Evolutionary conservation across 2,888 invertebrate genomes (phyloP).

Genomic region (Orthonevra nobilis): DNA sequence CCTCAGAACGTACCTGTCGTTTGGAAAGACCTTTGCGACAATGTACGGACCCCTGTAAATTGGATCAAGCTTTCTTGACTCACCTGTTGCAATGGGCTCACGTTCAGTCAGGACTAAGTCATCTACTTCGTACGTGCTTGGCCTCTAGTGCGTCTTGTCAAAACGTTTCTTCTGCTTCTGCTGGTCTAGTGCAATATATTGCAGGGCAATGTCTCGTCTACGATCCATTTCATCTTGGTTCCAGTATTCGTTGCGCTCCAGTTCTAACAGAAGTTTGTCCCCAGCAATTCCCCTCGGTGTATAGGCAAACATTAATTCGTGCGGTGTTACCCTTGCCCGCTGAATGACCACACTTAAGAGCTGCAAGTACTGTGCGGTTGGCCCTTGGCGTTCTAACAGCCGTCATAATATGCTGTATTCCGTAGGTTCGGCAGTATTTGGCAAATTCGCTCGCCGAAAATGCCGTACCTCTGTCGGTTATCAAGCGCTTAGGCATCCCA

Average conservation of each 20-base stretch:
- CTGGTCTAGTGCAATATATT: not conserved
- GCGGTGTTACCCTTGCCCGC: not conserved
- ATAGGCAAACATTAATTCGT: not conserved
- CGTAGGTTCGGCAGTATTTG: not conserved
- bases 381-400: not conserved
- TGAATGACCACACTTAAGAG: not conserved
- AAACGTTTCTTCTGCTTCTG: not conserved
- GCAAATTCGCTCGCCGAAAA: constrained; percentile 5
- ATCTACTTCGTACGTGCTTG: not conserved
- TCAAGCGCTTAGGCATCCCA: not conserved
- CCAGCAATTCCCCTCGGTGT: not conserved
- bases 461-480: not conserved
- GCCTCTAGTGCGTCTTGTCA: not conserved
- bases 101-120: too few species aligned
- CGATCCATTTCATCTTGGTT: not conserved
- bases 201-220: not conserved
- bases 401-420: not conserved
- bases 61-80: too few species aligned
- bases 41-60: not conserved
- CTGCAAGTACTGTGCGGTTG: not conserved
- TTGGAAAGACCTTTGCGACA: not conserved
- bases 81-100: not conserved
- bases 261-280: not conserved
- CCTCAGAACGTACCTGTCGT: not conserved
- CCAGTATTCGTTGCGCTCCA: not conserved